Percentiles rank a stretch among this genome's conserved stretches.
Conservation (phyloP, 2,888 invertebrate genomes). For the Phymatocera aterrima region DNA sequence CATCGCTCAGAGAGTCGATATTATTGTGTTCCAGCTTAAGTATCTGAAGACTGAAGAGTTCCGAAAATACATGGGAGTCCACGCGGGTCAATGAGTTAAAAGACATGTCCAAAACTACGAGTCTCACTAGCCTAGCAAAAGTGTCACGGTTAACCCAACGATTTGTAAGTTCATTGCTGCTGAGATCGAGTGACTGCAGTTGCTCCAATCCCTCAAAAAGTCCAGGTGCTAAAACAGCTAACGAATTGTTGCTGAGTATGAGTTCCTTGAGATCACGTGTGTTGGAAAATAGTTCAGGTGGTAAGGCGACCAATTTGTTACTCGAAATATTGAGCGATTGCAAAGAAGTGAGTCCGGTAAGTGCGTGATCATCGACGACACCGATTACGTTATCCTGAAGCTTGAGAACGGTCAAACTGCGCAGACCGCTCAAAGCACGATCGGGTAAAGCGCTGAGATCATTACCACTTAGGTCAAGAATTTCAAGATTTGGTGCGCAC, state of each 20-base stretch:
- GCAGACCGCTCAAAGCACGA: conserved; percentile 83
- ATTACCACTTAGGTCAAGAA: conserved; percentile 85
- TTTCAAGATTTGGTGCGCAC: conserved; percentile 83
- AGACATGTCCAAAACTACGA: conserved; percentile 86
- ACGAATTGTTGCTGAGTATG: conserved; percentile 86
- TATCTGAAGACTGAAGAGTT: conserved; percentile 85
- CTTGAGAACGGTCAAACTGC: conserved; percentile 82
- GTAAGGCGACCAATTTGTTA: conserved; percentile 86
- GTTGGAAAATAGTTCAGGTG: conserved; percentile 86
- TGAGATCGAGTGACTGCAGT: conserved; percentile 84
- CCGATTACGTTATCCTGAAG: conserved; percentile 87
- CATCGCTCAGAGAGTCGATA: conserved; percentile 83
- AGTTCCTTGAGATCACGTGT: conserved; percentile 85
- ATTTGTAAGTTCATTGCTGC: conserved; percentile 85
- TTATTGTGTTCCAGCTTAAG: conserved; percentile 85
- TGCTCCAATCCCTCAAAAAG: conserved; percentile 85
- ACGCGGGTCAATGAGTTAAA: conserved; percentile 85
- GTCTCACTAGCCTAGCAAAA: conserved; percentile 84
- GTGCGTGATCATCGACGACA: conserved; percentile 84
- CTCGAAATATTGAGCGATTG: conserved; percentile 87
- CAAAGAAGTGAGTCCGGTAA: conserved; percentile 83
- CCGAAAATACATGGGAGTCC: conserved; percentile 84
- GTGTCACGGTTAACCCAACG: conserved; percentile 87
- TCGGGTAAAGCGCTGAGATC: conserved; percentile 84
- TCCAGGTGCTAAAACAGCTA: conserved; percentile 85